These are phyloP conservation scores for Hycleus phaleratus DNA, from an alignment of 1,140 invertebrate species.

Conservation along the genomic window DNA sequence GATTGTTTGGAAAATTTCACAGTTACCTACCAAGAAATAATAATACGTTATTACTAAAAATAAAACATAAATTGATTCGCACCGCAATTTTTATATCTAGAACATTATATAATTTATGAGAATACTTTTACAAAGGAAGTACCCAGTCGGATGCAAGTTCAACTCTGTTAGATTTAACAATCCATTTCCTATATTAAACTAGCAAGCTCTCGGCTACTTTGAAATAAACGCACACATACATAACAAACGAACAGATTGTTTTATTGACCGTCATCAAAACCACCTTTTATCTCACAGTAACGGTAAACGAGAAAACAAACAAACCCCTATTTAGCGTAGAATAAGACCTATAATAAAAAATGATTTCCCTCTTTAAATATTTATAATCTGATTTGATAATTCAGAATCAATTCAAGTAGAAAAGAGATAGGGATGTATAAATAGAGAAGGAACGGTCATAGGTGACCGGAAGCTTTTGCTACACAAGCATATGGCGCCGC, in stretches of 20 bases:
- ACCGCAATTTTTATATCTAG: constrained; percentile 40
- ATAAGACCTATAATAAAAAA: neutral
- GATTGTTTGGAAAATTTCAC: too few species aligned
- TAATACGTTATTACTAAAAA: constrained; percentile 2
- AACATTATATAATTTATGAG: constrained; percentile 43
- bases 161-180: constrained; percentile 43
- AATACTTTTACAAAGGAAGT: constrained; percentile 41
- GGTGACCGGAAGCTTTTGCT: constrained; percentile 27
- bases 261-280: neutral
- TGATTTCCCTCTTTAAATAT: neutral
- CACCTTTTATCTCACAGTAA: too few species aligned
- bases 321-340: too few species aligned
- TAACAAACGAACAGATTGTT: constrained; percentile 2
- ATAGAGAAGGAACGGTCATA: constrained; percentile 13
- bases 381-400: neutral
- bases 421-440: too few species aligned
- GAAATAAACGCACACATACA: constrained; percentile 11
- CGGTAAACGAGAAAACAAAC: too few species aligned
- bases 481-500: constrained; percentile 22
- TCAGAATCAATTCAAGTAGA: too few species aligned
- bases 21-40: too few species aligned
- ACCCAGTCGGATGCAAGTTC: constrained; percentile 41
- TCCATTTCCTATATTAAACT: constrained; percentile 43
- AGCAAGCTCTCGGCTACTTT: constrained; percentile 32
- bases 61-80: constrained; percentile 32